phyloP scores from a whole-genome alignment of 35 echinoderm and acorn worm genomes.

The Apostichopus californicus region DNA sequence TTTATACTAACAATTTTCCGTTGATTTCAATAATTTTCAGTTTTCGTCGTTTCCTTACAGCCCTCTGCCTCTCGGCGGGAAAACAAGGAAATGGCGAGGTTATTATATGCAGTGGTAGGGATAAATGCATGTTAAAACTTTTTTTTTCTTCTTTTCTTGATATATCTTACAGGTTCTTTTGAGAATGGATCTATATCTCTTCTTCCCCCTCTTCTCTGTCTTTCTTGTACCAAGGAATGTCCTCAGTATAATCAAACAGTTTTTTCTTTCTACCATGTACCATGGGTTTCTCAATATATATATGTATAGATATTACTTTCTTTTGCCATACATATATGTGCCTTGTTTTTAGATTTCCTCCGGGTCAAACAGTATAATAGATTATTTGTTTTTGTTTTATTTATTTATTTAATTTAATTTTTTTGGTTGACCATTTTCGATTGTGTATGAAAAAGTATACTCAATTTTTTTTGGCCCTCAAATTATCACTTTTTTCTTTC shows the following conservation, averaged over 20 bases:
- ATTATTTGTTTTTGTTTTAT: background rate
- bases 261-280: background rate
- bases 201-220: background rate
- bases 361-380: background rate
- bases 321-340: background rate
- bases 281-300: background rate
- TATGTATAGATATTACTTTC: background rate
- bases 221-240: background rate
- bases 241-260: background rate
- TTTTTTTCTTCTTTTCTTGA: background rate
- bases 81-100: conserved; percentile 57
- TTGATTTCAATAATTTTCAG: conserved; percentile 22
- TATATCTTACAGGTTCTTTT: background rate
- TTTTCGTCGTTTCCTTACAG: conserved; percentile 51
- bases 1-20: background rate
- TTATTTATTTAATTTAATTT: background rate
- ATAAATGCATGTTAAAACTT: conserved; percentile 29
- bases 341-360: background rate
- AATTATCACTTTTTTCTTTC: background rate
- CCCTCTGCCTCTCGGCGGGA: conserved; percentile 41
- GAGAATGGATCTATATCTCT: background rate
- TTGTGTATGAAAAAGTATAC: background rate
- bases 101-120: conserved; percentile 55
- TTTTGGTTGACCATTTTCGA: background rate
- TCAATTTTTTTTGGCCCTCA: no score